Base-by-base conservation (phyloP, 2,113 vertebrate species). In the Orycteropus afer region DNA sequence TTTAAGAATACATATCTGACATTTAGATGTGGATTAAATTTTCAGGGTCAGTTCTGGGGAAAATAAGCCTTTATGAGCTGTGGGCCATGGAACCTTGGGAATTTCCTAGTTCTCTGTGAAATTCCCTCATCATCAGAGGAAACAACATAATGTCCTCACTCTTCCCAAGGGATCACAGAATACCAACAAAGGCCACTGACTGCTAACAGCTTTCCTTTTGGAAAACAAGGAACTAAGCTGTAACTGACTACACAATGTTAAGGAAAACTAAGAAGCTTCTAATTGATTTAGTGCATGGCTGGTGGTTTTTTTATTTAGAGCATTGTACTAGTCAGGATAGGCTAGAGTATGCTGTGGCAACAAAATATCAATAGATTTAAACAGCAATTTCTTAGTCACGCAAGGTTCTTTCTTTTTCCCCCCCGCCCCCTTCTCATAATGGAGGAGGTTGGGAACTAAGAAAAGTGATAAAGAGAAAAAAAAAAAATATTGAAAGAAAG, bases 1-100 rank as follows among this genome's bases (percentile, higher is more conserved):
- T 97, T 96, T 93, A 94, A 89, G 89, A 95, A 67, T 57, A 87
- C 34, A 91, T 25, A 90, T 4, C 53, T 79, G 80, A 90, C 1
- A 55, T 85, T 97, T 97, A 96, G 84, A 96, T 91, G 76, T 93
- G 94, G 93, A 97, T 97, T 96, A 96, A 89, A 89, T 67, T 89
- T 95, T 92, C 59, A 96, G 91, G 90, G 92, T 82, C 25, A 90
- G 76, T 71, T 81, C 85, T 53, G 85, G 90, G 61, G 93, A 90
- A 13, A 1, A 80, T 67, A 91, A 63, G 88, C 65, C 78, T 97
- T 79, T 74, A 84, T 82, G 63, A 89, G 90, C 69, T 87, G 82
- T 23, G 95, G 87, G 80, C 65, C 92, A 59, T 55, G 89, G 96
- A 51, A 85, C 78, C 55, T 90, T 69, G 86, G 17, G 59, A 69